These are phyloP conservation scores for Bombyx huttoni DNA, from an alignment of 2,888 invertebrate genomes.

Conservation along the genomic window DNA sequence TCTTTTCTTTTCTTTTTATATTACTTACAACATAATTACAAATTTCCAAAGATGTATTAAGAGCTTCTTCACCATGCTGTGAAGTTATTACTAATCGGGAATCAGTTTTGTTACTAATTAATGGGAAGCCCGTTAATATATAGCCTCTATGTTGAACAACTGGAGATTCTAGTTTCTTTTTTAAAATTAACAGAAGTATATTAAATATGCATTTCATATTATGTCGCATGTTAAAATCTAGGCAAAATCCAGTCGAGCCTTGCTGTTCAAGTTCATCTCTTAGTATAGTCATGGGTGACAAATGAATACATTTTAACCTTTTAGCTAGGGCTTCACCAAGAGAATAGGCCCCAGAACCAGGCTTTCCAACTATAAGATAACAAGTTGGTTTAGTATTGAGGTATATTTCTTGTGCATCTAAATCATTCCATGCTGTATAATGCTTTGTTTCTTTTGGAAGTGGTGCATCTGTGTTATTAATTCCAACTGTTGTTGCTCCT, in stretches of 20 bases:
- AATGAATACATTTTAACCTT: slow-evolving; percentile 69
- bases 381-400: slow-evolving; percentile 65
- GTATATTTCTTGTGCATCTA: slow-evolving; percentile 61
- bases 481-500: slow-evolving; percentile 43
- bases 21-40: slow-evolving; percentile 33
- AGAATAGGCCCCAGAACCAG: slow-evolving; percentile 59
- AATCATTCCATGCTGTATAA: slow-evolving; percentile 58
- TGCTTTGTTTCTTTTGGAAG: slow-evolving; percentile 19
- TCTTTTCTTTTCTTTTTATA: slow-evolving; percentile 37
- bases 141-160: slow-evolving; percentile 74
- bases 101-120: slow-evolving; percentile 55
- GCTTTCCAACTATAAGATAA: slow-evolving; percentile 75
- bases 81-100: slow-evolving; percentile 21
- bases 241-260: slow-evolving; percentile 68
- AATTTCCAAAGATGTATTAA: slow-evolving; percentile 24
- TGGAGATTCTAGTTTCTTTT: slow-evolving; percentile 60
- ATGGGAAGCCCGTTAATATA: slow-evolving; percentile 76
- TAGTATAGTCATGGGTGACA: slow-evolving; percentile 70
- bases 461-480: slow-evolving; percentile 45
- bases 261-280: slow-evolving; percentile 70
- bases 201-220: slow-evolving; percentile 65
- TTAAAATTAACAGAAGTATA: slow-evolving; percentile 62
- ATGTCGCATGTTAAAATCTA: slow-evolving; percentile 70
- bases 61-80: slow-evolving; percentile 41
- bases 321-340: slow-evolving; percentile 72